phyloP scores from a whole-genome alignment of 2,113 vertebrate genomes.

The Phocoena phocoena region DNA sequence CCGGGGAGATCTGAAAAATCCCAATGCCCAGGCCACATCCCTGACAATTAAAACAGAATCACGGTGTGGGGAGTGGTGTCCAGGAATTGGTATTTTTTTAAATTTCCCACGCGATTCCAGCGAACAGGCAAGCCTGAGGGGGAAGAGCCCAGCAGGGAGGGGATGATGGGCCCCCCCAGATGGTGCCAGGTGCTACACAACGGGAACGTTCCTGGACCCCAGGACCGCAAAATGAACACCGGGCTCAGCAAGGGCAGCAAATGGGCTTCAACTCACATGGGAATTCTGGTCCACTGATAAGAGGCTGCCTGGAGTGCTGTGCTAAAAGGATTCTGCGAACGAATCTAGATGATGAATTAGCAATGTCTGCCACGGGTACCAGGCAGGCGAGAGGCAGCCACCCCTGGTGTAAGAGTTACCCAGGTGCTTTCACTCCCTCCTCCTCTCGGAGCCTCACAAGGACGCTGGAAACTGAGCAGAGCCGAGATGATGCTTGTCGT shows the following conservation, averaged over 20 bases:
- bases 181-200: background rate
- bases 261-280: rapidly evolving
- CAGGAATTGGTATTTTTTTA: background rate
- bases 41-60: background rate
- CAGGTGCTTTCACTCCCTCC: background rate
- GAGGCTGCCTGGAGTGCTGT: background rate
- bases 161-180: background rate
- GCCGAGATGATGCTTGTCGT: rapidly evolving
- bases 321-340: background rate
- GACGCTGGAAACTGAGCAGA: rapidly evolving
- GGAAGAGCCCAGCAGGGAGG: background rate
- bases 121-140: background rate
- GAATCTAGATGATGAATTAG: background rate
- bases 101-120: background rate
- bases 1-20: background rate
- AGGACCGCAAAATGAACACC: rapidly evolving
- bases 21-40: background rate
- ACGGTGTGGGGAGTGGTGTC: no score
- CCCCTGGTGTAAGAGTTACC: background rate
- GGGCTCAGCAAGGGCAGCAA: background rate
- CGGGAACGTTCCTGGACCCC: background rate
- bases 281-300: rapidly evolving
- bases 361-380: rapidly evolving
- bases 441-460: background rate
- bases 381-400: background rate